These are phyloP conservation scores for Diorhabda sublineata DNA, from an alignment of 1,140 invertebrate species.

Conservation along the genomic window DNA sequence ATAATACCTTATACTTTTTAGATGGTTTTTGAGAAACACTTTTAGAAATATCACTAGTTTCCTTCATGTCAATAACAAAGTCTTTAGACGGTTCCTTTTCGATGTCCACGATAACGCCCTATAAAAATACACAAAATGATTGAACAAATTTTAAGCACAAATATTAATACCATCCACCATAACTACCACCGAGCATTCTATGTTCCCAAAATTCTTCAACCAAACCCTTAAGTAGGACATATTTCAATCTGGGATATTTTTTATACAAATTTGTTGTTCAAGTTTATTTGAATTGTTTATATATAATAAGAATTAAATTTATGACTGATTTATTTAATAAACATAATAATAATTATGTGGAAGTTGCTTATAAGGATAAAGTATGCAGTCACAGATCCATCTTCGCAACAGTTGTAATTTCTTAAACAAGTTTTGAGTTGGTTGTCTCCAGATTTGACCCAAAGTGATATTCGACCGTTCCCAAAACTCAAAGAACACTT, in stretches of 20 bases:
- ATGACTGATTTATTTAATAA: too few relatives aligned
- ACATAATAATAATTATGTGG: too few relatives aligned
- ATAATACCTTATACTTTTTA: slow-evolving; percentile 15
- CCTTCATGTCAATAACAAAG: slow-evolving; percentile 42
- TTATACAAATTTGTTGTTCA: too few relatives aligned
- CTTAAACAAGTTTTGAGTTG: too few relatives aligned
- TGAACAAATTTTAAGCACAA: not conserved
- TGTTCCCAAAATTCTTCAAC: not conserved
- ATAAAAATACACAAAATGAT: slow-evolving; percentile 36
- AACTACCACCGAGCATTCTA: not conserved
- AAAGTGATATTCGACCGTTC: too few relatives aligned
- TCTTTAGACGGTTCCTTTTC: slow-evolving; percentile 38
- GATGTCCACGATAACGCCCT: slow-evolving; percentile 39
- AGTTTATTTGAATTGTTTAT: too few relatives aligned
- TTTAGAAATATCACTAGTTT: slow-evolving; percentile 32
- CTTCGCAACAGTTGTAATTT: too few relatives aligned
- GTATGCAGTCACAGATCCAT: too few relatives aligned
- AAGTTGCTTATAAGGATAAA: too few relatives aligned
- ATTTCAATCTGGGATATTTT: not conserved
- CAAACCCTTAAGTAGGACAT: not conserved
- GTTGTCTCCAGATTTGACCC: too few relatives aligned
- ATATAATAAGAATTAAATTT: too few relatives aligned
- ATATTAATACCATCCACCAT: not conserved
- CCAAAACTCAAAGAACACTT: too few relatives aligned
- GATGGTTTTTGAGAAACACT: slow-evolving; percentile 23